Evolutionary conservation across 2,113 vertebrate genomes (phyloP).

Genomic region (Pogonocichla stellata): DNA sequence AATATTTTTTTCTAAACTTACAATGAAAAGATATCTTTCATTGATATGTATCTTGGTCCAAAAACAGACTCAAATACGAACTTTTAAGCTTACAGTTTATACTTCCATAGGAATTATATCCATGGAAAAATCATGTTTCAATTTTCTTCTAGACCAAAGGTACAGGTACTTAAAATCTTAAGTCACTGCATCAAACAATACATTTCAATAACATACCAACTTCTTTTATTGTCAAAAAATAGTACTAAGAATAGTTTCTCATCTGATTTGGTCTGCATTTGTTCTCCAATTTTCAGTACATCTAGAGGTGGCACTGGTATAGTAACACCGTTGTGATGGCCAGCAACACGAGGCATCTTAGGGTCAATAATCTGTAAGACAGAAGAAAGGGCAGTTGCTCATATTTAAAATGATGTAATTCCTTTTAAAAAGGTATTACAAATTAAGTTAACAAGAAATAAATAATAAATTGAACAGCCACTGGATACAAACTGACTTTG

Average conservation of each 20-base stretch:
- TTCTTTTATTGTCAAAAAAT: constrained; percentile 98
- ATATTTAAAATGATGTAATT: background rate
- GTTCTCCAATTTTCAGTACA: constrained; percentile 92
- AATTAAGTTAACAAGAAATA: background rate
- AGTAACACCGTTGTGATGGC: constrained; percentile 95
- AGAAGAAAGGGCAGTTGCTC: background rate
- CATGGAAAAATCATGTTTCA: background rate
- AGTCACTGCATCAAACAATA: background rate
- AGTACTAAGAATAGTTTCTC: constrained; percentile 95
- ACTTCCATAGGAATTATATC: background rate
- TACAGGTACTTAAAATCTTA: background rate
- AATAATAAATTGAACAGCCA: background rate
- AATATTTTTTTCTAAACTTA: background rate
- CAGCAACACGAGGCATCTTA: constrained; percentile 94
- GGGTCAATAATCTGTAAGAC: constrained; percentile 90
- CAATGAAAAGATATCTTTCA: background rate
- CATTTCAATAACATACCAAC: constrained; percentile 83
- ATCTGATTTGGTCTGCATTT: constrained; percentile 96
- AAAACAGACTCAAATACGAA: background rate
- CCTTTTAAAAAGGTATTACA: background rate
- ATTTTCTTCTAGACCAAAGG: background rate
- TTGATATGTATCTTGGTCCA: background rate
- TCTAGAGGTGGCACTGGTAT: constrained; percentile 94
- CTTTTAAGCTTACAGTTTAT: background rate
- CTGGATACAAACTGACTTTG: background rate